Evolutionary conservation across 2,113 vertebrate species (phyloP), one percentile per base, ranked within the genome.

Genomic region (Burhinus bistriatus): DNA sequence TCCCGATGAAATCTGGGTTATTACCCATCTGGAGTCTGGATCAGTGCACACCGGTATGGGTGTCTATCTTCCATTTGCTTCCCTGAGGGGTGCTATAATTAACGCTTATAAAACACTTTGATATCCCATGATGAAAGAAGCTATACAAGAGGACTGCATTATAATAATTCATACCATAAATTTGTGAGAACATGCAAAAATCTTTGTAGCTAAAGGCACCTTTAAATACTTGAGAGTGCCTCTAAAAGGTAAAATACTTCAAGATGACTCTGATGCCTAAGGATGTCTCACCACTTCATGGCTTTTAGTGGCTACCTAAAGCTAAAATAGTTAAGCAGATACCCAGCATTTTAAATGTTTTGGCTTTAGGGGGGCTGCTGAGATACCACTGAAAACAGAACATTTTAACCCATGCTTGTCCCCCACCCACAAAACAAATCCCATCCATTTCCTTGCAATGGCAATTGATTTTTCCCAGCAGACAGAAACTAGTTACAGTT

Each of bases 111-210:
- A 97, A 96, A 13, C 75, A 59, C 89, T 96, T 95, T 96, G 96
- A 96, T 95, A 97, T 87, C 83, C 86, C 89, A 72, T 73, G 92
- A 96, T 96, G 97, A 97, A 97, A 97, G 89, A 83, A 96, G 73
- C 93, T 83, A 55, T 25, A 88, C 93, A 90, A 96, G 84, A 90
- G 77, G 62, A 78, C 68, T 36, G 61, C 78, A 64, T 95, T 96
- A 83, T 87, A 92, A 93, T 95, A 96, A 95, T 80, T 96, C 94
- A 96, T 91, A 86, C 81, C 84, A 82, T 80, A 93, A 92, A 95
- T 94, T 70, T 71, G 83, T 77, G 95, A 94, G 96, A 95, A 94
- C 85, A 92, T 73, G 96, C 91, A 91, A 95, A 95, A 95, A 44
- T 49, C 95, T 95, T 96, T 92, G 89, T 87, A 91, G 93, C 96